These are phyloP conservation scores for Ichneumoninae sp. DNA, from an alignment of 2,888 invertebrate species.

Conservation along the genomic window DNA sequence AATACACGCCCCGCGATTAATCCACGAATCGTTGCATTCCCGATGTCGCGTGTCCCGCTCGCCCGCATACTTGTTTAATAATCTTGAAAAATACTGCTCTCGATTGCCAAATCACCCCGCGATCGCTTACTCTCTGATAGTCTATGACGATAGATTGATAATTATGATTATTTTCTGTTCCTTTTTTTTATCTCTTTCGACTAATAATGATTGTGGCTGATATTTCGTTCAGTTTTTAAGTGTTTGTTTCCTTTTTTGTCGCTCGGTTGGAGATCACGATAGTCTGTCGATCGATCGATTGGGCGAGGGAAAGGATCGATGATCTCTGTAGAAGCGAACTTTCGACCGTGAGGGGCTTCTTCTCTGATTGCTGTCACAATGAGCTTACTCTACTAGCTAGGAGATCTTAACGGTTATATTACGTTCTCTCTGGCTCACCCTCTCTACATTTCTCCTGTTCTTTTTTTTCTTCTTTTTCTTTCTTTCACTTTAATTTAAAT, in stretches of 20 bases:
- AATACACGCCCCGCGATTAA: conserved; percentile 35
- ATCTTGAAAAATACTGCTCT: conserved; percentile 55
- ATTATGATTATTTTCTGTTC: conserved; percentile 35
- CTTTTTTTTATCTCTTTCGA: background rate
- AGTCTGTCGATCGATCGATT: conserved; percentile 38
- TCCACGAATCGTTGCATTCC: background rate
- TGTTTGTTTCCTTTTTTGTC: conserved; percentile 22
- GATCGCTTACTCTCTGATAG: conserved; percentile 39
- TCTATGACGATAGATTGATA: conserved; percentile 51
- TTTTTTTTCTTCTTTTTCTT: conserved; percentile 15
- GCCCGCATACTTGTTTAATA: conserved; percentile 37
- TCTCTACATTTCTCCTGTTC: conserved; percentile 12
- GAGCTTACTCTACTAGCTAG: conserved; percentile 76
- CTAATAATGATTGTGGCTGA: conserved; percentile 54
- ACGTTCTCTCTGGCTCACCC: conserved; percentile 5
- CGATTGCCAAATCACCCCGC: conserved; percentile 37
- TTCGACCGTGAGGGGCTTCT: conserved; percentile 73
- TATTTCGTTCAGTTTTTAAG: conserved; percentile 19
- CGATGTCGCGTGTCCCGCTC: background rate
- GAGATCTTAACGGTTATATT: conserved; percentile 45
- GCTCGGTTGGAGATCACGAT: conserved; percentile 9
- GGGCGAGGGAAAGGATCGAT: conserved; percentile 23
- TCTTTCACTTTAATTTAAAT: conserved; percentile 65
- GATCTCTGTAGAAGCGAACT: conserved; percentile 58
- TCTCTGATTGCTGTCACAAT: conserved; percentile 83